Percentiles rank a stretch among this genome's conserved stretches.
Evolutionary conservation across 2,113 vertebrate species (phyloP).

Genomic region (Sceloporus tristichus): DNA sequence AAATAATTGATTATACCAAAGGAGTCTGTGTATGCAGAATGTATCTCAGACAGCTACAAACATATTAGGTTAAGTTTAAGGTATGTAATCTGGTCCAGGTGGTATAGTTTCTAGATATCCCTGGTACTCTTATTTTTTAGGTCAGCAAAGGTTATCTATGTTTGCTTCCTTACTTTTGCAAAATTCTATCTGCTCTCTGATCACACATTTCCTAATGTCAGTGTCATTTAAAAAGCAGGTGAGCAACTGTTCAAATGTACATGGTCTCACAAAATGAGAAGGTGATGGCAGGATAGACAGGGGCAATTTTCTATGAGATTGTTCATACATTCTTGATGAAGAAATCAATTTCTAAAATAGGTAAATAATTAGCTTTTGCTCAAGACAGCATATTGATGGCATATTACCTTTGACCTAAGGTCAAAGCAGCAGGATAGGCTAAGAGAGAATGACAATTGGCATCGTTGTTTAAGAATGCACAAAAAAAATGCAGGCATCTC

Average conservation of each 20-base stretch:
- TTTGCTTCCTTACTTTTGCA: neutral
- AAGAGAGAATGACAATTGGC: neutral
- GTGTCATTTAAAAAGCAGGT: neutral
- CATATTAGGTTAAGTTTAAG: neutral
- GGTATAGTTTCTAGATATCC: neutral
- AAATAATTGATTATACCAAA: too few relatives aligned
- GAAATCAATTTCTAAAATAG: neutral
- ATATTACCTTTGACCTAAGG: neutral
- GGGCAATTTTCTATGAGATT: neutral
- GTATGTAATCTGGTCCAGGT: neutral
- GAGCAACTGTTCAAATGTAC: neutral
- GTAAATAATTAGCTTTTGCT: neutral
- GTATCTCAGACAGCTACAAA: neutral
- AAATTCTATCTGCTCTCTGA: neutral
- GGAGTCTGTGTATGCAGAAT: neutral
- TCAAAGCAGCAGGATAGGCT: neutral
- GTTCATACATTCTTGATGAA: conserved; percentile 3
- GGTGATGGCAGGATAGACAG: neutral
- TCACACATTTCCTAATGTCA: neutral
- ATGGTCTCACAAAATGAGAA: neutral
- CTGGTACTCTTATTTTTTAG: neutral
- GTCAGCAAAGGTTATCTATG: too few relatives aligned
- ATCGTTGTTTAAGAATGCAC: neutral
- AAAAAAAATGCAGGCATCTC: neutral
- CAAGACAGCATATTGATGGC: neutral